These are phyloP conservation scores for Paramormyrops hopkinsi DNA, from an alignment of 2,797 vertebrate genomes.

Conservation along the genomic window DNA sequence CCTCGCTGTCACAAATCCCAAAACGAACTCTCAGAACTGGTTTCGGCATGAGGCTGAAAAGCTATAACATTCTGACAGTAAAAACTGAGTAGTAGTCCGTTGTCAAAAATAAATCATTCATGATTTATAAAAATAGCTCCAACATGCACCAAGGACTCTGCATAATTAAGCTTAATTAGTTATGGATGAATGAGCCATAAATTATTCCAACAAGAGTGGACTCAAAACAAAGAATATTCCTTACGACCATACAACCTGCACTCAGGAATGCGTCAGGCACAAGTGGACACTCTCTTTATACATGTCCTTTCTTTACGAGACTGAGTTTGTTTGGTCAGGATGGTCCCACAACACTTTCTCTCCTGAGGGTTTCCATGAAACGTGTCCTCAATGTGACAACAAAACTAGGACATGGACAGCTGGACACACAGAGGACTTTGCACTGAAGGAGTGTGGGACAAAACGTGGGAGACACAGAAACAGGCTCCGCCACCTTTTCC, in stretches of 20 bases:
- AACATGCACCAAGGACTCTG: not conserved
- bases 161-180: not conserved
- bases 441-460: not conserved
- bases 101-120: constrained; percentile 7
- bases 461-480: not conserved
- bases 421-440: constrained; percentile 29
- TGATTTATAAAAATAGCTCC: not conserved
- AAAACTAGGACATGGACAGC: not conserved
- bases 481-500: not conserved
- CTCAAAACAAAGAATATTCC: constrained; percentile 1
- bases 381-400: not conserved
- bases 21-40: not conserved
- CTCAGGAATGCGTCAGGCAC: not conserved
- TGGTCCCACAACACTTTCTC: not conserved
- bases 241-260: not conserved
- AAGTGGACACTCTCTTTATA: not conserved
- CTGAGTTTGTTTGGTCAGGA: not conserved
- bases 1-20: not conserved
- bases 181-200: not conserved
- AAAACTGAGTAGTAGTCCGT: not conserved
- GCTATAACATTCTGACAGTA: not conserved
- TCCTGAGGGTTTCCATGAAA: not conserved
- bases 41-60: not conserved
- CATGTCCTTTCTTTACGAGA: not conserved
- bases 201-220: not conserved